phyloP scores from a whole-genome alignment of 1,140 invertebrate genomes.

The Pseudomyrmex cubaensis region DNA sequence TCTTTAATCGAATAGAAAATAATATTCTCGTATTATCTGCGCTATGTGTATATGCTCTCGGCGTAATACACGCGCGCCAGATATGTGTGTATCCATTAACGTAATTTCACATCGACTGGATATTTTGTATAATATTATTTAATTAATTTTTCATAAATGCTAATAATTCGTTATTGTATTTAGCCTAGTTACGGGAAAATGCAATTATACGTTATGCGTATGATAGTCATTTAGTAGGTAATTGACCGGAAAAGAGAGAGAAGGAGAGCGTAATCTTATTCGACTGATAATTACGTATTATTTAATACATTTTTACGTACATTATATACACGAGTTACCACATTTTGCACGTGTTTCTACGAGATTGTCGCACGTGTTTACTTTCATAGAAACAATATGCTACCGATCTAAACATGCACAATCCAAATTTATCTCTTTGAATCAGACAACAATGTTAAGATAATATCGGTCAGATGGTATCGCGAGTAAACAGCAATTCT shows the following conservation, averaged over 20 bases:
- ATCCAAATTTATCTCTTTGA: not conserved
- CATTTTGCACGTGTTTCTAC: not conserved
- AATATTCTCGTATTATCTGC: not conserved
- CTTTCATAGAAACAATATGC: not conserved
- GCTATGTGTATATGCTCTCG: too few relatives aligned
- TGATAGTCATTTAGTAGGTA: not conserved
- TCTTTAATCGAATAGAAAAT: not conserved
- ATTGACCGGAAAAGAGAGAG: not conserved
- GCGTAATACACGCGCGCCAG: too few relatives aligned
- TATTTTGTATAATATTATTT: constrained; percentile 1
- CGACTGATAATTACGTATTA: not conserved
- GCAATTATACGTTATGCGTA: not conserved
- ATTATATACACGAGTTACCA: not conserved
- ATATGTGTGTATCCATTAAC: not conserved
- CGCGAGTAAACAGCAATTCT: constrained; percentile 35
- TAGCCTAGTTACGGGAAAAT: not conserved
- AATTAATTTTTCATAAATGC: not conserved
- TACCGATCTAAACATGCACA: not conserved
- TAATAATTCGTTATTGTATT: constrained; percentile 2
- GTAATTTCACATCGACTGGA: not conserved
- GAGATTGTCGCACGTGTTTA: not conserved
- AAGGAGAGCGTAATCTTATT: constrained; percentile 4
- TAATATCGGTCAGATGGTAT: constrained; percentile 6
- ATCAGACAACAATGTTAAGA: not conserved
- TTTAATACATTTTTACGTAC: not conserved